phyloP scores from a whole-genome alignment of 2,113 vertebrate species.

The Daphoenositta chrysoptera region DNA sequence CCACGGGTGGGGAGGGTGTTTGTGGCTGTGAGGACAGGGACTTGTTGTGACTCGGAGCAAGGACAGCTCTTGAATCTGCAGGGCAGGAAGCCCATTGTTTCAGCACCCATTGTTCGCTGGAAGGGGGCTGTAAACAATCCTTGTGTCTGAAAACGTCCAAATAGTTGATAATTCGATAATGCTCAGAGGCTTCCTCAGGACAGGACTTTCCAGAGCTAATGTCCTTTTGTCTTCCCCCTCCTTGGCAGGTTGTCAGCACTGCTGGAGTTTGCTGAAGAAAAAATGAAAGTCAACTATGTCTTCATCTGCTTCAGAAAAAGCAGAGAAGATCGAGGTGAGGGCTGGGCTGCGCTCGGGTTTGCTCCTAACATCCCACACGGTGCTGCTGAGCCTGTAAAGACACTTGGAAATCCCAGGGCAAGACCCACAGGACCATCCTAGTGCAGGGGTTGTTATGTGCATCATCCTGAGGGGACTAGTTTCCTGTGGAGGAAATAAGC shows the following conservation, averaged over 20 bases:
- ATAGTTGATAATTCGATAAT: neutral
- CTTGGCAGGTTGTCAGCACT: conserved; percentile 87
- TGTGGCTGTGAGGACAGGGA: neutral
- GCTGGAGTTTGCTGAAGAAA: conserved; percentile 94
- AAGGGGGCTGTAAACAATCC: conserved; percentile 14
- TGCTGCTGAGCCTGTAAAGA: neutral
- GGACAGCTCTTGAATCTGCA: neutral
- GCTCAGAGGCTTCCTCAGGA: conserved; percentile 24
- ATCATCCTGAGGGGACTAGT: fast-evolving
- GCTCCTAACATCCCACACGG: neutral
- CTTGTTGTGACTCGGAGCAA: neutral
- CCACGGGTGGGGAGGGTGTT: neutral
- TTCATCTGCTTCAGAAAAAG: conserved; percentile 96
- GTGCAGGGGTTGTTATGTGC: neutral
- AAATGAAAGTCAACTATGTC: conserved; percentile 91
- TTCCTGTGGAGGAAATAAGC: neutral
- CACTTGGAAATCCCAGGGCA: neutral
- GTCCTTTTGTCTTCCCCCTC: neutral
- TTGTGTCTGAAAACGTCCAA: neutral
- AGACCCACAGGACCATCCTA: fast-evolving
- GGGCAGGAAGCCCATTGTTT: conserved; percentile 54
- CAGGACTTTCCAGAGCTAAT: conserved; percentile 22
- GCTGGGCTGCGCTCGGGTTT: fast-evolving
- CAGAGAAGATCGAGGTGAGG: conserved; percentile 93
- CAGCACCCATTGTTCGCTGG: neutral